A percentile compares a stretch with the other conserved stretches of the same genome.
These are phyloP conservation scores for Chelon labrosus DNA, from an alignment of 2,797 vertebrate genomes.

Conservation along the genomic window DNA sequence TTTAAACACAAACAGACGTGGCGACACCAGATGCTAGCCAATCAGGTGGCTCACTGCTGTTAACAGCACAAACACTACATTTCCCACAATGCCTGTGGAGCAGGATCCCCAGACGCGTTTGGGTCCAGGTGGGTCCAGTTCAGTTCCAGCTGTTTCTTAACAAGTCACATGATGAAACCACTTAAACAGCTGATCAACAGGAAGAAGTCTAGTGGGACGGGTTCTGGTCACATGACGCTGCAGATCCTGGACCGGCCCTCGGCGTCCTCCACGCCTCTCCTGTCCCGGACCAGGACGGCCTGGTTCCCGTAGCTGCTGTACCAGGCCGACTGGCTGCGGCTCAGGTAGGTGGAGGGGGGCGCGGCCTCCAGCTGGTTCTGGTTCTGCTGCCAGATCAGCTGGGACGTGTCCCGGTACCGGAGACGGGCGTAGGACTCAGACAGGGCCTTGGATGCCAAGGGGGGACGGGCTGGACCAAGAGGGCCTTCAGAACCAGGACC, in stretches of 20 bases:
- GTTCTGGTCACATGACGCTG: conserved; percentile 72
- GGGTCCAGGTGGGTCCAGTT: too few relatives aligned
- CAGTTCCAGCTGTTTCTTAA: too few relatives aligned
- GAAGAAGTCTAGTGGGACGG: too few relatives aligned
- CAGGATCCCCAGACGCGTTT: too few relatives aligned
- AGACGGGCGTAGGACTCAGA: conserved; percentile 50
- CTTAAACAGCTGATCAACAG: too few relatives aligned
- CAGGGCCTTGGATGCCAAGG: conserved; percentile 71
- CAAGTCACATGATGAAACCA: too few relatives aligned
- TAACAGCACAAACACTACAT: too few relatives aligned
- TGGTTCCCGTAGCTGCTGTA: conserved; percentile 88
- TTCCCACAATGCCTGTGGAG: too few relatives aligned
- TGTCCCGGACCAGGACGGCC: conserved; percentile 81
- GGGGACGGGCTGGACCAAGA: not conserved
- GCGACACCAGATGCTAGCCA: too few relatives aligned
- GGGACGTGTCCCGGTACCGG: conserved; percentile 89
- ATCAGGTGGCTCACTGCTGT: too few relatives aligned
- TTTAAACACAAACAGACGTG: too few relatives aligned
- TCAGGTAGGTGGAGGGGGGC: conserved; percentile 89
- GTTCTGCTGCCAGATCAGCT: conserved; percentile 95
- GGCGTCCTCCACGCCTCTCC: not conserved
- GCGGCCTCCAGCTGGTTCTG: conserved; percentile 85
- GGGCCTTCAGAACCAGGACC: not conserved
- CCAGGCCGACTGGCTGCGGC: conserved; percentile 90
- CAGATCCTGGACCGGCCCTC: conserved; percentile 78